phyloP scores from a whole-genome alignment of 2,113 vertebrate species.

The Tachysurus fulvidraco region DNA sequence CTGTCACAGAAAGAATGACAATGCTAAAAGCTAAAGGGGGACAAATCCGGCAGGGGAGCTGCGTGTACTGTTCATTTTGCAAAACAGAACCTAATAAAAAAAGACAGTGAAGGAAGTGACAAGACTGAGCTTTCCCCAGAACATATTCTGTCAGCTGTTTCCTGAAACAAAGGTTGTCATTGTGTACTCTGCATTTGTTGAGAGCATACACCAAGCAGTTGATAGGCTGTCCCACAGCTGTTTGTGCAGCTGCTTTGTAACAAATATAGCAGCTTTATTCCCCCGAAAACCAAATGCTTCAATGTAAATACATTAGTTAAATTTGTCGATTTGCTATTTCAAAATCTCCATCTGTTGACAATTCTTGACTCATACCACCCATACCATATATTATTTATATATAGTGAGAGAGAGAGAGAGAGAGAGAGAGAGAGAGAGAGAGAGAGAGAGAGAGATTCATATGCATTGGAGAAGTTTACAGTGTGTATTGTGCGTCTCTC shows the following conservation, averaged over 20 bases:
- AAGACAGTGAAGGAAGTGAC: background rate
- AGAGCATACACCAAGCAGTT: background rate
- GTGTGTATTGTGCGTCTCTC: slow-evolving; percentile 59
- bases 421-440: no score
- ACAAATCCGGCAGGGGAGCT: background rate
- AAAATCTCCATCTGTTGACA: slow-evolving; percentile 7
- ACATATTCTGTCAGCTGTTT: slow-evolving; percentile 10
- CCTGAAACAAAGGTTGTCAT: background rate
- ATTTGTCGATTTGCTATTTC: background rate
- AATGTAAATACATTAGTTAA: background rate
- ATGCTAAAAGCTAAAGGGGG: no score
- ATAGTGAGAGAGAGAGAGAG: no score
- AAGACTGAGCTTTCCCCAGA: background rate
- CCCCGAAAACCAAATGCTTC: background rate
- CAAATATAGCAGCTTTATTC: background rate
- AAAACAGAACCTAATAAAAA: background rate
- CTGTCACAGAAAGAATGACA: background rate
- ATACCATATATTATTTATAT: no score
- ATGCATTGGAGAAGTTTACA: background rate
- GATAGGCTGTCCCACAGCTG: slow-evolving; percentile 3
- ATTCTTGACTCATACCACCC: background rate
- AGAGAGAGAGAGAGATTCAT: no score
- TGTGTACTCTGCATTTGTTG: background rate
- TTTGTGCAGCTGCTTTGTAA: slow-evolving; percentile 17
- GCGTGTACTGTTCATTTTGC: no score